Evolutionary conservation across 2,797 vertebrate species (phyloP), one percentile per base, ranked within the genome.

Genomic region (Betta splendens): DNA sequence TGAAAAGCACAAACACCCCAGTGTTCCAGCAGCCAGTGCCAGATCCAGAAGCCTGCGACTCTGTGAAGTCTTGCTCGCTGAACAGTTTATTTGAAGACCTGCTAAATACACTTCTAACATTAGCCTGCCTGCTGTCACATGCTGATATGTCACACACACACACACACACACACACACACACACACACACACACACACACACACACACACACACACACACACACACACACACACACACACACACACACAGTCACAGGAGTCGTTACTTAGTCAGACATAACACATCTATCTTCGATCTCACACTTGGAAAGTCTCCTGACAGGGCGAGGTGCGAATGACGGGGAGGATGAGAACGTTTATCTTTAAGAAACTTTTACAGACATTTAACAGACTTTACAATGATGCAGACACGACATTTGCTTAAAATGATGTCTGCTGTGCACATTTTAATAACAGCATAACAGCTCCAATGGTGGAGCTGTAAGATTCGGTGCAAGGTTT

Each of bases 81-180:
- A 79, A 54, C 26, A 5, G 62, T 79, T 80, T 85, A 87, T 86
- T 87, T 84, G 55, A 78, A 79, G 74, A 80, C 56, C 71, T 45
- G 82, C 65, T 69, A 85, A 83, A 72, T 52, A 79, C 80, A 84
- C 80, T 64, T 84, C 82, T 70, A 81, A 77, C 68, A 79, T 81
- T 73, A 77, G 83, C 72, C 75, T 76, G 64, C 50, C 64, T 65
- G 69, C 72, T 78, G 79, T 80, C 83, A 83, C 40, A 45, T 64
- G 48, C 58, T 68, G 77, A 79, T 69, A 63, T 52, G 69, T 80
- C 71, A 82, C 71, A 52, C 43, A 65, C 42, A 62, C 56, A 50
- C 23, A 23, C 53, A 36, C 58, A 35, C 37, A 36, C 32, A 36
- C 44, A 39, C 44, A 64, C 9, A 57, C 42, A 36, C 38, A 13